phyloP scores from a whole-genome alignment of 2,888 invertebrate species.

The Sarcophaga subvicina region DNA sequence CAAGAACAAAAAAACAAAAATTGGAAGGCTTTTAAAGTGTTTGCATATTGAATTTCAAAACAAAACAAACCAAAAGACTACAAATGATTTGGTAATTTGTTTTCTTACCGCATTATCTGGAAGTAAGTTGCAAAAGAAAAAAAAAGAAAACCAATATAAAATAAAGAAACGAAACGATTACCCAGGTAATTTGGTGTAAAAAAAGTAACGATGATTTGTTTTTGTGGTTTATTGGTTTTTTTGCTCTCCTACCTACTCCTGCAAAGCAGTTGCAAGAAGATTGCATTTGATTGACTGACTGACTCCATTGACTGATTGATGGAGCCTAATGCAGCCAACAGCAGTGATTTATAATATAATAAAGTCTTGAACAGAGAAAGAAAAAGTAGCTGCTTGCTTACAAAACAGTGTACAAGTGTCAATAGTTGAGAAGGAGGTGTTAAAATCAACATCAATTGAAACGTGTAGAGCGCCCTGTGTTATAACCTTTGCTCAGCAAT shows the following conservation, averaged over 20 bases:
- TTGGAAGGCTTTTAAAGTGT: slow-evolving; percentile 32
- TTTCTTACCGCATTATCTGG: slow-evolving; percentile 13
- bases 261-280: slow-evolving; percentile 8
- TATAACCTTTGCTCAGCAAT: slow-evolving; percentile 45
- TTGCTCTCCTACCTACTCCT: neutral
- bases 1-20: neutral
- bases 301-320: slow-evolving; percentile 14
- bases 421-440: slow-evolving; percentile 66
- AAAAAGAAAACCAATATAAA: neutral
- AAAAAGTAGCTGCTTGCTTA: slow-evolving; percentile 47
- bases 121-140: slow-evolving; percentile 14
- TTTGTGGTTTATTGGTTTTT: slow-evolving; percentile 57
- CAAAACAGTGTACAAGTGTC: slow-evolving; percentile 63
- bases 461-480: slow-evolving; percentile 69
- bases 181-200: slow-evolving; percentile 59
- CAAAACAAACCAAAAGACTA: neutral
- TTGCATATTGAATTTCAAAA: slow-evolving; percentile 40
- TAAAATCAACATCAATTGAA: slow-evolving; percentile 70
- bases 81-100: slow-evolving; percentile 63
- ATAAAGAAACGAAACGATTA: slow-evolving; percentile 30
- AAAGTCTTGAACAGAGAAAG: slow-evolving; percentile 22
- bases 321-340: neutral
- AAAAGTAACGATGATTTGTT: slow-evolving; percentile 66
- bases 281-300: slow-evolving; percentile 55
- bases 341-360: slow-evolving; percentile 9